Evolutionary conservation across 2,113 vertebrate species (phyloP), one percentile per base, ranked within the genome.

Genomic region (Halichoerus grypus): DNA sequence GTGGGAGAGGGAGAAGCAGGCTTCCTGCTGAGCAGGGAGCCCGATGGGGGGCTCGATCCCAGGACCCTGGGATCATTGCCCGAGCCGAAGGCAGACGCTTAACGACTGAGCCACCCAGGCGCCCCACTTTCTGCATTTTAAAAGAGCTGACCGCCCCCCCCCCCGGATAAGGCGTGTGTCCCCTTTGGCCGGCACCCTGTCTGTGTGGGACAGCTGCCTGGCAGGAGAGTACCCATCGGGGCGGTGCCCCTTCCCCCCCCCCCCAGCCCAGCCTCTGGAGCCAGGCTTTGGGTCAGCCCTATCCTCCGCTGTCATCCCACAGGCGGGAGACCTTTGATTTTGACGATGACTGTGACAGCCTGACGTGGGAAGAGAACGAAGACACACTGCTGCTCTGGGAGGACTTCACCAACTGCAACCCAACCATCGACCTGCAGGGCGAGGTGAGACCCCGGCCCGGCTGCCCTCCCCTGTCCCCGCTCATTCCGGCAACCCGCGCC

Each of bases 331-430:
- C 99, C 0, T 99, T 99, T 0, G 99, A 99, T 76, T 99, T 99
- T 14, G 99, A 99, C 9, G 99, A 99, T 0, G 99, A 99, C 98
- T 99, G 99, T 28, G 99, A 99, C 98, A 99, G 99, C 97, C 98
- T 99, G 98, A 99, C 99, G 0, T 99, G 99, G 99, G 99, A 99
- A 77, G 99, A 99, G 96, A 99, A 99, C 0, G 99, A 99, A 89
- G 99, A 99, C 69, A 99, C 99, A 0, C 97, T 99, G 97, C 98
- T 99, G 81, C 99, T 99, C 7, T 99, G 99, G 99, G 99, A 99
- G 84, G 99, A 99, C 97, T 99, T 99, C 96, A 98, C 99, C 33
- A 99, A 99, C 98, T 99, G 99, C 98, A 99, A 99, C 46, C 98
- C 99, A 0, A 98, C 99, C 0, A 97, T 98, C 1, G 98, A 99